Conservation (phyloP, 2,797 vertebrate species). For the Xyrichtys novacula region DNA sequence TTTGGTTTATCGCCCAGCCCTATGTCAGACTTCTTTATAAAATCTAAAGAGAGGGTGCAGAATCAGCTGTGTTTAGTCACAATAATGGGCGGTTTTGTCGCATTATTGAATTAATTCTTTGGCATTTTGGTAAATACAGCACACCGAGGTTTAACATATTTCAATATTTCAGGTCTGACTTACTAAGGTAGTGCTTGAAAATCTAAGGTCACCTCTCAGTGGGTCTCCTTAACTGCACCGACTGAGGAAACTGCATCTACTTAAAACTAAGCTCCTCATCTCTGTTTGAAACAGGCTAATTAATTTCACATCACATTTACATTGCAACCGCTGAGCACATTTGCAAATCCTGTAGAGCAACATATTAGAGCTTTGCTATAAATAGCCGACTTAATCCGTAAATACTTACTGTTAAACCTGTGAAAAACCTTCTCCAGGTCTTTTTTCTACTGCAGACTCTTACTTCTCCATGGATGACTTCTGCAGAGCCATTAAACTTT, state of each 20-base stretch:
- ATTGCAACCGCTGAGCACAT: constrained; percentile 22
- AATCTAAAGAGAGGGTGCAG: constrained; percentile 1
- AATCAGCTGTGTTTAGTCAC: neutral
- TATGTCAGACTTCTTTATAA: neutral
- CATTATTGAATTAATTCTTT: constrained; percentile 8
- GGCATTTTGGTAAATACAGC: neutral
- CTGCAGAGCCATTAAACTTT: constrained; percentile 47
- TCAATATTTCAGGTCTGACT: constrained; percentile 13
- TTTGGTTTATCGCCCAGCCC: no score
- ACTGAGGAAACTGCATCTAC: constrained; percentile 16
- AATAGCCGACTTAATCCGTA: neutral
- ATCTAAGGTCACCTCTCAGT: constrained; percentile 31
- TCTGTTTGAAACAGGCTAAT: constrained; percentile 37
- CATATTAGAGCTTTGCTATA: constrained; percentile 15
- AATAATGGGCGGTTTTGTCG: neutral
- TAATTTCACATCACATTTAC: constrained; percentile 38
- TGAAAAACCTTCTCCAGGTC: neutral
- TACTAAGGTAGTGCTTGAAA: constrained; percentile 27
- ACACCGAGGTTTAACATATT: constrained; percentile 10
- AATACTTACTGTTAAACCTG: neutral
- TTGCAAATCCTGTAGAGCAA: constrained; percentile 18
- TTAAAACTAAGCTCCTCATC: constrained; percentile 13
- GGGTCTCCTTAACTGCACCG: neutral
- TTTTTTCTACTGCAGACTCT: constrained; percentile 15
- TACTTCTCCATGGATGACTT: constrained; percentile 32